Evolutionary conservation across 2,888 invertebrate species (phyloP), one percentile per base, ranked within the genome.

Genomic region (Drosophila borborema): DNA sequence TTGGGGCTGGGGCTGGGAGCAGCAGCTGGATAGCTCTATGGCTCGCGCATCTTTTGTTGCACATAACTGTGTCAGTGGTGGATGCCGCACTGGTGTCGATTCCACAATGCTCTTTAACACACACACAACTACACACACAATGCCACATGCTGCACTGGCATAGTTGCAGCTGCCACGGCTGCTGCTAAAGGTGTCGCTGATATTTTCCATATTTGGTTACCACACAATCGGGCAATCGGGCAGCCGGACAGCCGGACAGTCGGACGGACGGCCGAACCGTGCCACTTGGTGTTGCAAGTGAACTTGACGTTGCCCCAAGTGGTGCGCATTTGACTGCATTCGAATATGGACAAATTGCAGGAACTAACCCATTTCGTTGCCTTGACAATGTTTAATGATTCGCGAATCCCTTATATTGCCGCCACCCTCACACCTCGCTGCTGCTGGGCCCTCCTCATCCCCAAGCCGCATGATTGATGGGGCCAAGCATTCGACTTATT

Each of bases 321-420:
- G 46, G 18, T 45, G 49, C 60, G 45, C 60, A 67, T 68, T 78
- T 62, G 76, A 60, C 80, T 69, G 41, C 34, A 59, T 64, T 71
- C 73, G 65, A 84, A 89, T 84, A 87, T 81, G 81, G 84, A 89
- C 87, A 89, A 84, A 89, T 84, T 89, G 87, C 84, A 77, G 74
- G 75, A 73, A 77, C 77, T 73, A 72, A 72, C 75, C 82, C 46
- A 80, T 74, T 80, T 82, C 49, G 58, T 20, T 49, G 77, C 51
- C 71, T 51, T 65, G 69, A 66, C 80, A 80, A 74, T 71, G 66
- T 48, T 72, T 82, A 79, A 80, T 81, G 77, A 51, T 60, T 58
- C 53, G n/a, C 38, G 34, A 28, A 28, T 14, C 66, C 66, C 66
- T 56, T 66, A 45, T 40, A 20, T 23, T 7, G 41, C 31, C 45